Evolutionary conservation across 2,888 invertebrate species (phyloP).

Genomic region (Amiota minor): DNA sequence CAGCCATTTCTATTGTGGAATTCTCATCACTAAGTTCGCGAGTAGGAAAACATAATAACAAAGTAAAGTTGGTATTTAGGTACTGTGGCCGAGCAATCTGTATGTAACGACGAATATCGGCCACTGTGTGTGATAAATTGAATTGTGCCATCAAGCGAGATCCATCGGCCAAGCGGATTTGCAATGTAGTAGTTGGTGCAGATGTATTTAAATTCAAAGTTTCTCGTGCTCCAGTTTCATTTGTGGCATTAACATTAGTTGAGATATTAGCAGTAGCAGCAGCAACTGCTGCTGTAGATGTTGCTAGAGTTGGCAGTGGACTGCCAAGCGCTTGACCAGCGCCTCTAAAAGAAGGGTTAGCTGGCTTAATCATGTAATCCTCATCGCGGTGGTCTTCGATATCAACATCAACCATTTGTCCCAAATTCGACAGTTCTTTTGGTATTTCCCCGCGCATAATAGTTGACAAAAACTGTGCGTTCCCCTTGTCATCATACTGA

Average conservation of each 20-base stretch:
- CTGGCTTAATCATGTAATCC: slow-evolving; percentile 79
- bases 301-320: slow-evolving; percentile 73
- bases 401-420: slow-evolving; percentile 87
- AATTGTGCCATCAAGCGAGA: slow-evolving; percentile 89
- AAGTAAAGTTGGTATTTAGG: slow-evolving; percentile 81
- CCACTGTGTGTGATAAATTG: slow-evolving; percentile 91
- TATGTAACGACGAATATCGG: slow-evolving; percentile 84
- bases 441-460: slow-evolving; percentile 93
- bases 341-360: slow-evolving; percentile 83
- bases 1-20: slow-evolving; percentile 86
- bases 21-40: slow-evolving; percentile 85
- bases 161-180: slow-evolving; percentile 91
- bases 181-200: slow-evolving; percentile 84
- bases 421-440: slow-evolving; percentile 79
- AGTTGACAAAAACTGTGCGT: slow-evolving; percentile 88
- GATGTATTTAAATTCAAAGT: slow-evolving; percentile 80
- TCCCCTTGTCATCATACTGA: slow-evolving; percentile 86
- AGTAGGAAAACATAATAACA: slow-evolving; percentile 93
- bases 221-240: slow-evolving; percentile 80
- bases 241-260: slow-evolving; percentile 73
- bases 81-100: slow-evolving; percentile 88
- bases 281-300: background rate
- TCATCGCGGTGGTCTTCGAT: slow-evolving; percentile 94
- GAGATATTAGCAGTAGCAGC: slow-evolving; percentile 55
- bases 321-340: slow-evolving; percentile 89